Base-by-base conservation (phyloP, 1,140 invertebrate genomes). In the Listronotus bonariensis region DNA sequence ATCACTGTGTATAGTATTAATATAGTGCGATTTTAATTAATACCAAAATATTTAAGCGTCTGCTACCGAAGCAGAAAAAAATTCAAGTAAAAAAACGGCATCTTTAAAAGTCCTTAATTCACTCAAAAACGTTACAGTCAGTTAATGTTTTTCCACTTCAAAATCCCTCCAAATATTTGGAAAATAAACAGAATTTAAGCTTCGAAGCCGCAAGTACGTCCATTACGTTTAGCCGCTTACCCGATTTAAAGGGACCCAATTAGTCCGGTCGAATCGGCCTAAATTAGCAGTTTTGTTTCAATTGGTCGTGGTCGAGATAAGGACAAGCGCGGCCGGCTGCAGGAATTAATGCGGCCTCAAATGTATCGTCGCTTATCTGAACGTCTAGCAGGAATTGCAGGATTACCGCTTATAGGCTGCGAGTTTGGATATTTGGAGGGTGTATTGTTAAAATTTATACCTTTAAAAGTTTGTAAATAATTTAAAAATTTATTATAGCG, bases 171-270 rank as follows among this genome's bases (percentile, higher is more conserved):
- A 53, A 53, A 53, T 53, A 53, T 53, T 53, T 41, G 53, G 40
- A 4, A 55, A 55, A 14, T 55, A 48, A 48, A 48, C 45, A 1
- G 45, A 48, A 48, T 48, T 4, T 55, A 55, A 55, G 14, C 36
- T 42, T 41, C 15, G 20, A 9, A 38, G 38, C 32, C 14, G 38
- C 40, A 55, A 55, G 36, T 55, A 26, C 53, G 53, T 20, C 53
- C 53, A 55, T 55, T 55, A 55, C 20, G 51, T 20, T 55, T 26
- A 55, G 53, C 53, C 53, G 53, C 53, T 55, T 55, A 55, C 20
- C 40, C 38, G 53, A 42, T 42, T 55, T 55, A 20, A 55, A n/a
- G 34, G 34, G 53, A 9, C 11, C 17, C 42, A 57, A 57, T 57
- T 57, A 57, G 55, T 42, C 53, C 53, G 15, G 43, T 11, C 20